Conservation (phyloP, 2,113 vertebrate genomes). For the Miniopterus natalensis region DNA sequence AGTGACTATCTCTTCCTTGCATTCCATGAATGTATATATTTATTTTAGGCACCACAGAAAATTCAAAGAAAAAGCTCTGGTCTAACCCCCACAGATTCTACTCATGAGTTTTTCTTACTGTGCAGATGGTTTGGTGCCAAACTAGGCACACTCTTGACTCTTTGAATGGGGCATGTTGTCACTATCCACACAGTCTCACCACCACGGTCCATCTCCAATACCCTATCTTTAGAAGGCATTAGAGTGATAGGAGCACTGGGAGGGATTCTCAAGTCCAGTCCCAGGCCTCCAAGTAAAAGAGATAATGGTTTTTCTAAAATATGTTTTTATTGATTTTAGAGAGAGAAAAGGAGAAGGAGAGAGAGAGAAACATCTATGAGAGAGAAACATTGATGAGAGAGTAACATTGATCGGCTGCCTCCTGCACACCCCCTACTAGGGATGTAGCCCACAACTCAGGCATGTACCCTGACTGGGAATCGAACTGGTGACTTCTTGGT, state of each 20-base stretch:
- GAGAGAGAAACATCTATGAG: too few species aligned
- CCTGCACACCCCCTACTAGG: too few species aligned
- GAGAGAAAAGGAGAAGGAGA: too few species aligned
- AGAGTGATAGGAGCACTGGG: neutral
- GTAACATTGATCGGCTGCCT: too few species aligned
- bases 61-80: conserved; percentile 31
- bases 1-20: neutral
- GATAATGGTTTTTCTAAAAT: neutral
- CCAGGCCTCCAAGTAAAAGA: neutral
- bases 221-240: neutral
- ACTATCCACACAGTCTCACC: neutral
- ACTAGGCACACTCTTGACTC: neutral
- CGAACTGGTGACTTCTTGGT: too few species aligned
- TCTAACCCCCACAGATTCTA: neutral
- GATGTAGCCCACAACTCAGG: too few species aligned
- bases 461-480: too few species aligned
- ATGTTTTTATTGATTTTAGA: too few species aligned
- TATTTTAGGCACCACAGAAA: neutral
- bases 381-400: too few species aligned
- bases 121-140: neutral
- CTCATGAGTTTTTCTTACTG: neutral
- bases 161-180: neutral
- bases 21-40: neutral
- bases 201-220: neutral
- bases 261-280: neutral